Conservation (phyloP, 2,888 invertebrate genomes). For the Arenicola marina region DNA sequence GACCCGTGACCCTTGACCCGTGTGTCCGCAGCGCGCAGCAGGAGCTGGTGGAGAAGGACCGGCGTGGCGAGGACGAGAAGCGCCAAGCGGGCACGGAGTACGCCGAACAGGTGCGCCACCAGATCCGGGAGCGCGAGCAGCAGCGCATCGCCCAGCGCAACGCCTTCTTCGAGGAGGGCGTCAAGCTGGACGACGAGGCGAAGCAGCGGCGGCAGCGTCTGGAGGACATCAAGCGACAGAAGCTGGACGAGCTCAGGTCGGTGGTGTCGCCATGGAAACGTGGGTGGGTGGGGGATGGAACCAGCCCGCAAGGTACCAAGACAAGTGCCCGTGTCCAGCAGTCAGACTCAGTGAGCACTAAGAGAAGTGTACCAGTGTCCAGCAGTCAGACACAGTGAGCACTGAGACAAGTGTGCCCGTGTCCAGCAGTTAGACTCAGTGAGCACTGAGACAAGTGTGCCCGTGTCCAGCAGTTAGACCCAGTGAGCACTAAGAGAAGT, state of each 20-base stretch:
- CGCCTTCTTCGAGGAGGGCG: constrained; percentile 61
- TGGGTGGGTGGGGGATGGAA: too few species aligned
- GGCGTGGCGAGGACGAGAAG: constrained; percentile 45
- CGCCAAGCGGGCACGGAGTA: constrained; percentile 42
- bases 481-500: too few species aligned
- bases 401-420: too few species aligned
- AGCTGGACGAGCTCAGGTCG: constrained; percentile 58
- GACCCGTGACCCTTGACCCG: too few species aligned
- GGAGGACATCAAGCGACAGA: constrained; percentile 60
- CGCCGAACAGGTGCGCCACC: constrained; percentile 54
- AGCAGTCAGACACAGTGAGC: too few species aligned
- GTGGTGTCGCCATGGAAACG: constrained; percentile 14
- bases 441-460: too few species aligned
- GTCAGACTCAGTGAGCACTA: too few species aligned
- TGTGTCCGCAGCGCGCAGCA: constrained; percentile 55
- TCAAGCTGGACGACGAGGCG: constrained; percentile 58
- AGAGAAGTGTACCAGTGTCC: too few species aligned
- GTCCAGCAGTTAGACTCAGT: too few species aligned
- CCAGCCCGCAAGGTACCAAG: too few species aligned
- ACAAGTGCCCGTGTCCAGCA: too few species aligned
- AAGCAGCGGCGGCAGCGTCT: constrained; percentile 49
- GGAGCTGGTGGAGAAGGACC: constrained; percentile 59
- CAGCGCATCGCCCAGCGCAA: constrained; percentile 54
- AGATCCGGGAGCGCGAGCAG: constrained; percentile 59
- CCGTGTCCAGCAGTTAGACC: too few species aligned